phyloP scores from a whole-genome alignment of 2,113 vertebrate species.

The Phrynosoma blainvillii region DNA sequence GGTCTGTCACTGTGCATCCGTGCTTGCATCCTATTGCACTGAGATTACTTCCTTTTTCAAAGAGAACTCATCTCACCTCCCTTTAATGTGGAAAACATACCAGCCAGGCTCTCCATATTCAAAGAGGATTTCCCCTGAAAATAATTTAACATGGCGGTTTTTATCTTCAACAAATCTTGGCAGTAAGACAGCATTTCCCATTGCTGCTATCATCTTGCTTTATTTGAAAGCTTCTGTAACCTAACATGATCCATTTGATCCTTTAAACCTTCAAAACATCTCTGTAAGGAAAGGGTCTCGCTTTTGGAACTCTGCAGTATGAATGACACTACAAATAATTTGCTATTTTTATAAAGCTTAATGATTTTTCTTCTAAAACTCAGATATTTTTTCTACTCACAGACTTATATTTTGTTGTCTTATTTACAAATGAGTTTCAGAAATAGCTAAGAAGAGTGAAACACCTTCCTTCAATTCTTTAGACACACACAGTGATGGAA shows the following conservation, averaged over 20 bases:
- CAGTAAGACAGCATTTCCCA: constrained; percentile 46
- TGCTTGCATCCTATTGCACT: background rate
- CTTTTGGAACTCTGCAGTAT: constrained; percentile 33
- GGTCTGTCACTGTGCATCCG: background rate
- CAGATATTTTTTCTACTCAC: background rate
- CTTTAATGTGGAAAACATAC: constrained; percentile 37
- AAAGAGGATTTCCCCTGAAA: constrained; percentile 55
- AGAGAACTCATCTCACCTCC: constrained; percentile 40
- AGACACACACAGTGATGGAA: background rate
- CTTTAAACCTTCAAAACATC: constrained; percentile 45
- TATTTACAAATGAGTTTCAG: background rate
- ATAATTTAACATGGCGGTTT: constrained; percentile 45
- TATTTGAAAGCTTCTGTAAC: constrained; percentile 57
- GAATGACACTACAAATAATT: constrained; percentile 38
- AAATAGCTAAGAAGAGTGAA: background rate
- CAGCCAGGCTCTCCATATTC: constrained; percentile 46
- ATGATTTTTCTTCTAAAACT: constrained; percentile 17
- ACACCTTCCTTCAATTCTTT: background rate
- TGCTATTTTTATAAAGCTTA: background rate
- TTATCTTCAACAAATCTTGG: constrained; percentile 57
- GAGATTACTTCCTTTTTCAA: constrained; percentile 20
- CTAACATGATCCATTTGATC: constrained; percentile 48
- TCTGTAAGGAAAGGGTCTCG: constrained; percentile 42
- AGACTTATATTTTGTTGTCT: background rate
- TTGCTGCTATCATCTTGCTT: constrained; percentile 49